Evolutionary conservation across 2,113 vertebrate genomes (phyloP).

Genomic region (Syngnathus typhle): DNA sequence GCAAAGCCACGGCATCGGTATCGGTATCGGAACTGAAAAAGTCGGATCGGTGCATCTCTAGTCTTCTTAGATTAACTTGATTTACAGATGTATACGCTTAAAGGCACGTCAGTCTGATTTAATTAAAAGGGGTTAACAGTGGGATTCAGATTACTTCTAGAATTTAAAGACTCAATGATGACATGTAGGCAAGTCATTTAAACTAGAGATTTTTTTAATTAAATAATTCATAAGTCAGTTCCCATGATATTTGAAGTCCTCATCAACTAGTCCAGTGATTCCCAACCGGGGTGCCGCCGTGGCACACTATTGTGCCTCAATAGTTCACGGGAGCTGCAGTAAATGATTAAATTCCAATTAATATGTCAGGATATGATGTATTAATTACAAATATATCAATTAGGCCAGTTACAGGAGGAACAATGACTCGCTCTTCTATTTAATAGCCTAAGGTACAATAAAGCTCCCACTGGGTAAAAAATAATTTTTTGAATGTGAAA

Average conservation of each 20-base stretch:
- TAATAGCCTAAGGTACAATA: neutral
- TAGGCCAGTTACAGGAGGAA: neutral
- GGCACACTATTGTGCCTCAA: neutral
- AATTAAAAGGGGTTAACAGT: no score
- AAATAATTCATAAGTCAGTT: conserved; percentile 65
- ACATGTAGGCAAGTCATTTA: conserved; percentile 45
- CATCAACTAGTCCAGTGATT: conserved; percentile 12
- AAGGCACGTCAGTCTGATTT: no score
- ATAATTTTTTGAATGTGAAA: neutral
- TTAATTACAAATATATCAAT: neutral
- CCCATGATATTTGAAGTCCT: conserved; percentile 61
- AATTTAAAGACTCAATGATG: neutral
- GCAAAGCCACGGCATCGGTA: no score
- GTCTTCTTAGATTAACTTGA: no score
- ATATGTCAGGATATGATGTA: no score
- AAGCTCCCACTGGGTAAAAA: neutral
- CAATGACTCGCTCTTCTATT: neutral
- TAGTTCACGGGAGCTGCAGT: neutral
- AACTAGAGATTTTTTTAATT: conserved; percentile 69
- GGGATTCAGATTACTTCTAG: no score
- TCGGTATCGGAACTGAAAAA: no score
- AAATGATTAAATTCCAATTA: neutral
- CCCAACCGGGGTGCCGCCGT: neutral
- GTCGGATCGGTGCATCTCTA: no score
- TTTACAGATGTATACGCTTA: no score